phyloP scores from a whole-genome alignment of 2,888 invertebrate genomes.

The Notodromas monacha region DNA sequence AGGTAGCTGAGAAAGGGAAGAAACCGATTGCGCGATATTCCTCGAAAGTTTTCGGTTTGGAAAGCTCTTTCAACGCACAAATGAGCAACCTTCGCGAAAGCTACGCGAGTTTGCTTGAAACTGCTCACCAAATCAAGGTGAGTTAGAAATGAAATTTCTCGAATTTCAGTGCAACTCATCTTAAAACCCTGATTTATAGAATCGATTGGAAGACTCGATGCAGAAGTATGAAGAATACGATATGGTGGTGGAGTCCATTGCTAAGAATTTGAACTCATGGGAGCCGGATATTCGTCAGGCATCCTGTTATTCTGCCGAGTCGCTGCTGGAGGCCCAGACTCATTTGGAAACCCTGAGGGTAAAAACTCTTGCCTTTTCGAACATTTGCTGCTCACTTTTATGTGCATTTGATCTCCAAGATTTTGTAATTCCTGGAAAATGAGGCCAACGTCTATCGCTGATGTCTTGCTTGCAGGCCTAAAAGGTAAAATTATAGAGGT shows the following conservation, averaged over 20 bases:
- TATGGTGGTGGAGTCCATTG: conserved; percentile 14
- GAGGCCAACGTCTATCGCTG: too few relatives aligned
- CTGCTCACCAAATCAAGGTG: conserved; percentile 54
- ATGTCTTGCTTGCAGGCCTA: too few relatives aligned
- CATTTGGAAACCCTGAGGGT: too few relatives aligned
- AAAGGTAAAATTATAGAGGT: too few relatives aligned
- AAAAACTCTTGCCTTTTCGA: too few relatives aligned
- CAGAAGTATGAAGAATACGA: conserved; percentile 78
- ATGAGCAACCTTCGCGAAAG: conserved; percentile 68
- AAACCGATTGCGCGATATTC: conserved; percentile 49
- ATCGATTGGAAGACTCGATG: conserved; percentile 49
- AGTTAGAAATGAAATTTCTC: not conserved
- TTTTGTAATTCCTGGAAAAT: too few relatives aligned
- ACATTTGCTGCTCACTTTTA: too few relatives aligned
- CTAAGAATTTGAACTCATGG: conserved; percentile 11
- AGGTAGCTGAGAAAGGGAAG: conserved; percentile 45
- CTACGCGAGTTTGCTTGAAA: conserved; percentile 54
- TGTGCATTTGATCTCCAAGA: too few relatives aligned
- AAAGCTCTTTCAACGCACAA: conserved; percentile 46
- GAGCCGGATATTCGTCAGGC: too few relatives aligned
- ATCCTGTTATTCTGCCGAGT: too few relatives aligned
- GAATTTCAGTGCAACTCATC: too few relatives aligned
- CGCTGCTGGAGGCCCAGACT: too few relatives aligned
- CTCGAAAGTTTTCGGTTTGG: conserved; percentile 31
- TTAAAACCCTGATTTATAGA: conserved; percentile 14